A percentile compares a stretch with the other conserved stretches of the same genome.
These are phyloP conservation scores for Synergus laeviventris DNA, from an alignment of 2,888 invertebrate genomes.

Conservation along the genomic window DNA sequence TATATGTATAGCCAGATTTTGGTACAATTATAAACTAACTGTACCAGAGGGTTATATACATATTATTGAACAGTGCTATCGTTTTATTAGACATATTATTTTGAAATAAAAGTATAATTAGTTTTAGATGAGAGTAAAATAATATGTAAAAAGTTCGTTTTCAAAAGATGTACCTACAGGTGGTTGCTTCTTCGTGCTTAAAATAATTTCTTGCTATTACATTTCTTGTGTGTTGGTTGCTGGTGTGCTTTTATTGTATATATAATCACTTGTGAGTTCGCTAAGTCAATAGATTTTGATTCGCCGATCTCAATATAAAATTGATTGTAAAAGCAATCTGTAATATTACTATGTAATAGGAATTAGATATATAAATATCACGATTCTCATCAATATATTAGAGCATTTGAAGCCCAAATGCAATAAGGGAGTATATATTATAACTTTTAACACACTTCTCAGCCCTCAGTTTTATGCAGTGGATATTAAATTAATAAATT, in stretches of 20 bases:
- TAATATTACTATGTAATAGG: constrained; percentile 6
- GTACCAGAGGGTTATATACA: background rate
- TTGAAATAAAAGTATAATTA: background rate
- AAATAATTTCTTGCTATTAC: constrained; percentile 15
- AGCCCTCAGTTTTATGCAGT: too few species aligned
- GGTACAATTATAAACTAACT: too few species aligned
- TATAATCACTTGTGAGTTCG: constrained; percentile 23
- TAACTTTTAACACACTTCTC: too few species aligned
- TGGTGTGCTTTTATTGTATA: background rate
- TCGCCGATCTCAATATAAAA: background rate
- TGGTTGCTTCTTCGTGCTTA: constrained; percentile 32
- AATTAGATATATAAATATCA: background rate
- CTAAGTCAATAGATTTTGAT: constrained; percentile 15
- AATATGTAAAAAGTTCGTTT: constrained; percentile 25
- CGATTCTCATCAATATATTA: background rate
- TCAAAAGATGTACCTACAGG: constrained; percentile 50
- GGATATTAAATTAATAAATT: too few species aligned
- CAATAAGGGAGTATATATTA: too few species aligned
- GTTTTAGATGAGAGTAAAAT: background rate
- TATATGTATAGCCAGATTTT: too few species aligned
- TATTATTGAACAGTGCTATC: background rate
- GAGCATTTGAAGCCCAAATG: too few species aligned
- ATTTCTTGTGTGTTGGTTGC: background rate
- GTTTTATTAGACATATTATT: background rate
- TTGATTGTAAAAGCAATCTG: constrained; percentile 9